Conservation (phyloP, 92 coral and sea anemone genomes). For the Bergia puertoricense region DNA sequence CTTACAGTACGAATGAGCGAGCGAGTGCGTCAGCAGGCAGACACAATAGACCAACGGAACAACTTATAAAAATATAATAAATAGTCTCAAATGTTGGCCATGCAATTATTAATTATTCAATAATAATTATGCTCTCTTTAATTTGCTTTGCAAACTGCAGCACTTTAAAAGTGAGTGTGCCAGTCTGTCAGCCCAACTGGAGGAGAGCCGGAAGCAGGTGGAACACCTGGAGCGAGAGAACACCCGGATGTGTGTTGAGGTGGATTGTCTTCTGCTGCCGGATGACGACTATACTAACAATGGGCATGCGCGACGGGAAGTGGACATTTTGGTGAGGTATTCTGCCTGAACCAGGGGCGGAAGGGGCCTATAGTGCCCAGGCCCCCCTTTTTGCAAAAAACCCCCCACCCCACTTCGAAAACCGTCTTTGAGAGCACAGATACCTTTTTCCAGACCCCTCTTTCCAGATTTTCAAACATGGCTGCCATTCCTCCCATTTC, state of each 20-base stretch:
- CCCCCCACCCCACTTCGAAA: too few species aligned
- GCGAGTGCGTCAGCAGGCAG: too few species aligned
- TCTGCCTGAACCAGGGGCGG: not conserved
- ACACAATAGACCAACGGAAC: too few species aligned
- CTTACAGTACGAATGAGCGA: not conserved
- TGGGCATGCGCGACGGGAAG: not conserved
- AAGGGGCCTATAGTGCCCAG: too few species aligned
- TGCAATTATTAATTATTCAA: not conserved
- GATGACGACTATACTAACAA: not conserved
- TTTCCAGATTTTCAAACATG: too few species aligned
- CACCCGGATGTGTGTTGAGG: slow-evolving; percentile 9
- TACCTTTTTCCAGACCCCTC: too few species aligned
- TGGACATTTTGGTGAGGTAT: slow-evolving; percentile 10
- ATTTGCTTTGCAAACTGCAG: slow-evolving; percentile 6
- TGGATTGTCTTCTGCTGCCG: slow-evolving; percentile 16
- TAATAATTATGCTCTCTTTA: not conserved
- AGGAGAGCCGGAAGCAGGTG: slow-evolving; percentile 10
- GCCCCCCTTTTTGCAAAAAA: too few species aligned
- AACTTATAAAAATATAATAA: too few species aligned
- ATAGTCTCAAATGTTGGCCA: too few species aligned
- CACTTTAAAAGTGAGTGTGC: slow-evolving; percentile 2
- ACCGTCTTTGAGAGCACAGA: too few species aligned
- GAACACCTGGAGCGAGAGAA: slow-evolving; percentile 28
- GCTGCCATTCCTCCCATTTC: too few species aligned
- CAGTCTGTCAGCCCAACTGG: slow-evolving; percentile 13